A percentile compares a stretch with the other conserved stretches of the same genome.
Evolutionary conservation across 2,797 vertebrate genomes (phyloP).

Genomic region (Sebastes itinus): DNA sequence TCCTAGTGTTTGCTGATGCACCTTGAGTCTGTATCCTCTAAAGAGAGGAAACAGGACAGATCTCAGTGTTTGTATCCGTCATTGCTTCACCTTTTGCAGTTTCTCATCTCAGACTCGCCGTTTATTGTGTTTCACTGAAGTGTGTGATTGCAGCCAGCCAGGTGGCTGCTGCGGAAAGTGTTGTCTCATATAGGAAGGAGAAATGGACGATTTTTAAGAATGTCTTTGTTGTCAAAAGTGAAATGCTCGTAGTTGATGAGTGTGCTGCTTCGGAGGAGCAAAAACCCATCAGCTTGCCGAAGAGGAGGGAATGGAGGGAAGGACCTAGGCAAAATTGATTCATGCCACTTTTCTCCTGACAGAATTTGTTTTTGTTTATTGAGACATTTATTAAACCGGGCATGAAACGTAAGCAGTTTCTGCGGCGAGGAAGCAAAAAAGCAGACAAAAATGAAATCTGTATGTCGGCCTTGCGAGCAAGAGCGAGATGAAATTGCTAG

Average conservation of each 20-base stretch:
- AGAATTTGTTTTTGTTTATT: constrained; percentile 58
- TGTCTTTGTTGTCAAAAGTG: constrained; percentile 50
- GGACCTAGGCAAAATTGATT: constrained; percentile 38
- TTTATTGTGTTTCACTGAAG: constrained; percentile 56
- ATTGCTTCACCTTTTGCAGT: constrained; percentile 44
- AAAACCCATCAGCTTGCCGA: constrained; percentile 22
- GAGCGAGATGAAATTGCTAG: constrained; percentile 49
- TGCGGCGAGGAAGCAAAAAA: constrained; percentile 13
- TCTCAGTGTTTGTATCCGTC: constrained; percentile 34
- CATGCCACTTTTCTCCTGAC: constrained; percentile 51
- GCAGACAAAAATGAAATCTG: constrained; percentile 25
- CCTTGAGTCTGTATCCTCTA: not conserved
- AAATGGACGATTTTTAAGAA: constrained; percentile 41
- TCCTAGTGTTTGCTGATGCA: not conserved
- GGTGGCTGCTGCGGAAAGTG: constrained; percentile 14
- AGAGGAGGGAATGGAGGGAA: not conserved
- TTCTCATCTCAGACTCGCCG: constrained; percentile 38
- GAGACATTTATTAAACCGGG: constrained; percentile 62
- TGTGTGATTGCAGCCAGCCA: constrained; percentile 51
- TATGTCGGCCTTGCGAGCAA: not conserved
- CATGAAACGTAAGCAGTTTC: constrained; percentile 70
- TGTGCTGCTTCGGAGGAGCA: constrained; percentile 1
- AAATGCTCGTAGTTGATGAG: constrained; percentile 43
- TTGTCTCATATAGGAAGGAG: constrained; percentile 29
- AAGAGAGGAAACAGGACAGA: constrained; percentile 1